Base-by-base conservation (phyloP, 2,888 invertebrate species). In the Archips xylosteana region DNA sequence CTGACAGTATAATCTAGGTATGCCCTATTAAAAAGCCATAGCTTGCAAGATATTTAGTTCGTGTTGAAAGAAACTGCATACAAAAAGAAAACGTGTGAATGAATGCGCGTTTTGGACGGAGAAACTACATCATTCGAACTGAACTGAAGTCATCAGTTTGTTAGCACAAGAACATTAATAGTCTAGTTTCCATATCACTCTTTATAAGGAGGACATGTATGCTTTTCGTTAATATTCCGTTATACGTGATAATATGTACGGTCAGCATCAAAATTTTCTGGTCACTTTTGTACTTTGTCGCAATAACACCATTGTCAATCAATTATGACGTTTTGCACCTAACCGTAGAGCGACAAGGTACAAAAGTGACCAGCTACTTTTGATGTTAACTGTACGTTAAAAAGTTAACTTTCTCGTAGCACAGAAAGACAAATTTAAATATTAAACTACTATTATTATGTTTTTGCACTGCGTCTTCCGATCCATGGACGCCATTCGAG, bases 161-260 rank as follows among this genome's bases (percentile, higher is more conserved):
- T 78, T 79, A 79, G 77, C 77, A 68, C 45, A 72, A 49, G 34
- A 34, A 63, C 74, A 71, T 75, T 78, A 78, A 79, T 75, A 70
- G 74, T 66, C 70, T 66, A 61, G 70, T 65, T 75, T 75, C 70
- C 73, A 70, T 74, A 70, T 73, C 67, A 70, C 51, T 74, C 49
- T 36, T 68, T 74, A 75, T 74, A 68, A 66, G 67, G 70, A 59
- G 51, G 36, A 45, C 12, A 34, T n/a, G 32, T 12, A 34, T 32
- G 32, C 2, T 47, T 47, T 12, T 13, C 13, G 13, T n/a, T 12
- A 15, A 62, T 2, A 45, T 62, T 42, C 13, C 6, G 6, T 12
- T 63, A 12, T 34, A 42, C 6, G 2, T 23, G 4, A 32, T 32
- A 6, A n/a, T 1, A 4, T 23, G 23, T 23, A 23, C 23, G 23